phyloP scores from a whole-genome alignment of 1,140 invertebrate genomes.

The Lycorma delicatula region DNA sequence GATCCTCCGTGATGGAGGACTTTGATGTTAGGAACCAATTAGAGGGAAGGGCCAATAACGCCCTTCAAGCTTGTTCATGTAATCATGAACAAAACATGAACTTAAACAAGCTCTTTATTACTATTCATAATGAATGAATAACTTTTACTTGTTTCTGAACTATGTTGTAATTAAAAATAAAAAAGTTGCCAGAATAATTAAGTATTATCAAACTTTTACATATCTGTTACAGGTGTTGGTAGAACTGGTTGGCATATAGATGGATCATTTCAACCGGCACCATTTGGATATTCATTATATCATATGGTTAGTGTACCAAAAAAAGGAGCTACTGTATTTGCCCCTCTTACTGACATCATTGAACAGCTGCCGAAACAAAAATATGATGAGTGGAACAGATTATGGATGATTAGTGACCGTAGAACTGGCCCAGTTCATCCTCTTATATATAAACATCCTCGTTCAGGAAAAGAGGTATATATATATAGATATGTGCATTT shows the following conservation, averaged over 20 bases:
- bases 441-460: slow-evolving; percentile 37
- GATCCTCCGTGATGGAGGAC: too few relatives aligned
- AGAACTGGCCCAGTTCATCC: slow-evolving; percentile 37
- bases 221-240: slow-evolving; percentile 36
- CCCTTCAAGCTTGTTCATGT: too few relatives aligned
- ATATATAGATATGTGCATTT: too few relatives aligned
- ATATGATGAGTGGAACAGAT: slow-evolving; percentile 35
- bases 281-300: slow-evolving; percentile 41
- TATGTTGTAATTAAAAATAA: too few relatives aligned
- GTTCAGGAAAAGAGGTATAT: slow-evolving; percentile 27
- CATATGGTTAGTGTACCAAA: slow-evolving; percentile 40
- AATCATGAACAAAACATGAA: too few relatives aligned
- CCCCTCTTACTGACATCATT: slow-evolving; percentile 39
- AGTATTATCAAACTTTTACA: too few relatives aligned
- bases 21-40: too few relatives aligned
- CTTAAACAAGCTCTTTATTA: too few relatives aligned
- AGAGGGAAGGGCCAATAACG: too few relatives aligned
- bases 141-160: too few relatives aligned
- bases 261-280: slow-evolving; percentile 42
- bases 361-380: slow-evolving; percentile 35
- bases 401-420: slow-evolving; percentile 41
- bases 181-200: too few relatives aligned
- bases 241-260: slow-evolving; percentile 46
- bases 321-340: slow-evolving; percentile 39
- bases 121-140: too few relatives aligned